Base-by-base conservation (phyloP, 2,113 vertebrate species). In the Mirounga angustirostris region DNA sequence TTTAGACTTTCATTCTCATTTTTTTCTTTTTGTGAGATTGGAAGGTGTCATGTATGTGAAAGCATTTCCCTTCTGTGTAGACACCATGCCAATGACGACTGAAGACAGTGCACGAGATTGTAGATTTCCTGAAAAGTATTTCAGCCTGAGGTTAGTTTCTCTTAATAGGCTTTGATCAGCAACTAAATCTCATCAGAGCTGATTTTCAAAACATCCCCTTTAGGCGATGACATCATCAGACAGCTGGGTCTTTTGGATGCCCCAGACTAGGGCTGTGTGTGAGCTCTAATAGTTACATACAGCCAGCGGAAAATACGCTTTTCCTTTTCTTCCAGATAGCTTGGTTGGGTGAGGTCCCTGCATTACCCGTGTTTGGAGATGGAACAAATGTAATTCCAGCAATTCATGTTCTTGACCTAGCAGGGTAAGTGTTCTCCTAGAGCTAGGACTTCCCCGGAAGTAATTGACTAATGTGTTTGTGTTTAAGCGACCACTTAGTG, bases 381-480 rank as follows among this genome's bases (percentile, higher is more conserved):
- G 99, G 99, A 88, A 97, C 80, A 8, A 99, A 99, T 97, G 43
- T 99, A 19, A 61, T 99, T 91, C 99, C 99, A 54, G 98, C 98
- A 1, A 99, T 99, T 98, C 99, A 99, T 85, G 87, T 99, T 96
- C 97, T 86, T 61, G 99, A 99, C 94, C 99, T 99, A 87, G 99
- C 99, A 69, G 98, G 98, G 99, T 99, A 92, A 97, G 99, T 97
- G 6, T 46, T 43, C 30, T 74, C 58, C 89, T 30, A 9, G 69
- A 56, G 40, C 1, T 4, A n/a, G 21, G 14, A 0, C 9, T 73
- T 7, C 19, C 63, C n/a, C 21, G 2, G 22, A 26, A 56, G 21
- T n/a, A 43, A 7, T 56, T 83, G 28, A 36, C 2, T 1, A 1
- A 11, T 0, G 0, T 7, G 10, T 69, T 10, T 33, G 43, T n/a